These are phyloP conservation scores for Aelia acuminata DNA, from an alignment of 2,888 invertebrate species.

Conservation along the genomic window DNA sequence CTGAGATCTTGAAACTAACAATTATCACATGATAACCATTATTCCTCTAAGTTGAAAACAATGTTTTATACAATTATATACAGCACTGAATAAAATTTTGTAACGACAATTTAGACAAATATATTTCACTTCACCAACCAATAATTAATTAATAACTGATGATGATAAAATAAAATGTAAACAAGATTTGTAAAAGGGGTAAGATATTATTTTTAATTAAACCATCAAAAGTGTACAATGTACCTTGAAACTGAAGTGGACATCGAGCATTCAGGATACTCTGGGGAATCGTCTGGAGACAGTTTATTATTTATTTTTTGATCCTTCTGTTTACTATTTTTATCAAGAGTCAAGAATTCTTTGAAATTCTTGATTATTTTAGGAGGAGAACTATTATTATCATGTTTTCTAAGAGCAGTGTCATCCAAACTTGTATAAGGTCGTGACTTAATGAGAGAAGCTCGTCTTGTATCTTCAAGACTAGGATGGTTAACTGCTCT, in stretches of 20 bases:
- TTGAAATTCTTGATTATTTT: conserved; percentile 84
- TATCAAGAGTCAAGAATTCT: conserved; percentile 85
- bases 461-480: conserved; percentile 75
- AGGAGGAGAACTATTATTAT: conserved; percentile 64
- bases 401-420: conserved; percentile 61
- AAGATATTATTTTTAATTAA: background rate
- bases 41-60: too few species aligned
- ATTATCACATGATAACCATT: too few species aligned
- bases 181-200: too few species aligned
- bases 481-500: conserved; percentile 71
- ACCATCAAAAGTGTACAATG: conserved; percentile 33
- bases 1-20: too few species aligned
- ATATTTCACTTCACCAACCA: too few species aligned
- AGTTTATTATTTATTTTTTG: conserved; percentile 53
- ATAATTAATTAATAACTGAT: too few species aligned
- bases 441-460: conserved; percentile 64
- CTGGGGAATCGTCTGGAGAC: conserved; percentile 84
- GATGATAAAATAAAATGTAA: too few species aligned
- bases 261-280: conserved; percentile 81
- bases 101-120: too few species aligned
- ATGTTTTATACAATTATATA: too few species aligned
- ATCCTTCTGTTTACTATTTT: conserved; percentile 67
- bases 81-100: too few species aligned
- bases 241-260: conserved; percentile 84
- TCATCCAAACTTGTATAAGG: conserved; percentile 66